These are phyloP conservation scores for Pristiophorus japonicus DNA, from an alignment of 2,113 vertebrate genomes.

Conservation along the genomic window DNA sequence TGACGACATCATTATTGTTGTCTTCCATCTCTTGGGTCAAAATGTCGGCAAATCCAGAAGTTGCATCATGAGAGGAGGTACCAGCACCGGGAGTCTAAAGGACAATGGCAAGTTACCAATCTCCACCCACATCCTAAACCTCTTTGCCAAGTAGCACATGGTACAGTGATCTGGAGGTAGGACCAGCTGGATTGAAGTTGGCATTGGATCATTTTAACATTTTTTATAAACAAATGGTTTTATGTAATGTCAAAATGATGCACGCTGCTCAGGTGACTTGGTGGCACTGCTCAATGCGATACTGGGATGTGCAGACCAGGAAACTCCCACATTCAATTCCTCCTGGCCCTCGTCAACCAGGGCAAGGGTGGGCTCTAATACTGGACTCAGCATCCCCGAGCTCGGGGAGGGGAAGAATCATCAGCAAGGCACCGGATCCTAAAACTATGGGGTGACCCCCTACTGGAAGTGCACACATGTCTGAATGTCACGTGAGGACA, in stretches of 20 bases:
- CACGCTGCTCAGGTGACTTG: background rate
- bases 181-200: background rate
- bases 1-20: background rate
- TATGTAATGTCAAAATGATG: background rate
- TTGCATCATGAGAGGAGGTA: conserved; percentile 29
- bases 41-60: background rate
- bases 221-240: background rate
- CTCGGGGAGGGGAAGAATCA: background rate
- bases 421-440: background rate
- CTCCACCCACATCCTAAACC: conserved; percentile 26
- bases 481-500: background rate
- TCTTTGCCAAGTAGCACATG: background rate
- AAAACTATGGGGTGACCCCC: background rate
- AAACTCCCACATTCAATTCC: background rate
- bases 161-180: conserved; percentile 28
- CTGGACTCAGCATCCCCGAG: too few species aligned
- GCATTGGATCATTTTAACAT: background rate
- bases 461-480: background rate
- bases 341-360: too few species aligned
- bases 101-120: conserved; percentile 33
- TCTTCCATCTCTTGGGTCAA: conserved; percentile 14
- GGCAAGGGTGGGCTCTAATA: background rate
- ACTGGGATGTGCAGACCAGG: background rate
- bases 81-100: conserved; percentile 11
- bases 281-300: background rate